Conservation (phyloP, 2,113 vertebrate species). For the Rhizomys pruinosus region DNA sequence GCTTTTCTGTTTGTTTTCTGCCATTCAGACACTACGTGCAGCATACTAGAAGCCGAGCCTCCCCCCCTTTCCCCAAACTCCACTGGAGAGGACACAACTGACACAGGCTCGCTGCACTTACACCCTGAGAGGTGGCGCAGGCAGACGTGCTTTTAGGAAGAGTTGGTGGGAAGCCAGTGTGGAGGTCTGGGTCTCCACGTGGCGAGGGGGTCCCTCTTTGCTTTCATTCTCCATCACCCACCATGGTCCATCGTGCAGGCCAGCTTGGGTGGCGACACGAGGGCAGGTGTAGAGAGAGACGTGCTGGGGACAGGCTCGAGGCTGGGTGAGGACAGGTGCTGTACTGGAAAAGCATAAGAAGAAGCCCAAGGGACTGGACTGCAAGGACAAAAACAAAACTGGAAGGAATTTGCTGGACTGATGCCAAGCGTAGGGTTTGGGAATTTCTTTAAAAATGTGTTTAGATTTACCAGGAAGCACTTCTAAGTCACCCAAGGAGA, state of each 20-base stretch:
- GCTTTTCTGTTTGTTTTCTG: rapidly evolving
- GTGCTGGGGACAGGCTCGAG: background rate
- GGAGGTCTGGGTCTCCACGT: too few relatives aligned
- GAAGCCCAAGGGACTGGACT: background rate
- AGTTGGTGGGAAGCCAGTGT: background rate
- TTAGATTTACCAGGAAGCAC: background rate
- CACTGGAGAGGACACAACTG: background rate
- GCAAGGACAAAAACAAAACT: background rate
- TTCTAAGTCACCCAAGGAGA: background rate
- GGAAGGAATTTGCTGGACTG: background rate
- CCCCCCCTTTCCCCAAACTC: background rate
- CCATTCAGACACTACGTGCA: background rate
- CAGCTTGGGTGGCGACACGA: background rate
- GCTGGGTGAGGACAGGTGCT: background rate
- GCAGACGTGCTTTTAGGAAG: background rate
- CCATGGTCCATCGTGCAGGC: background rate
- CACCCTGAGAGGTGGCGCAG: background rate
- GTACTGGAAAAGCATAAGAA: background rate
- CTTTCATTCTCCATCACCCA: background rate
- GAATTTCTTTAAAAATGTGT: background rate
- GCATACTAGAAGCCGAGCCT: background rate
- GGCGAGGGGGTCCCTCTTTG: background rate
- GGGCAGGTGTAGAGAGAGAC: background rate
- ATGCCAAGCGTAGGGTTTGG: background rate
- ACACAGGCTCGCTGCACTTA: background rate